Conservation (phyloP, 1,140 invertebrate genomes). For the Portunus trituberculatus region DNA sequence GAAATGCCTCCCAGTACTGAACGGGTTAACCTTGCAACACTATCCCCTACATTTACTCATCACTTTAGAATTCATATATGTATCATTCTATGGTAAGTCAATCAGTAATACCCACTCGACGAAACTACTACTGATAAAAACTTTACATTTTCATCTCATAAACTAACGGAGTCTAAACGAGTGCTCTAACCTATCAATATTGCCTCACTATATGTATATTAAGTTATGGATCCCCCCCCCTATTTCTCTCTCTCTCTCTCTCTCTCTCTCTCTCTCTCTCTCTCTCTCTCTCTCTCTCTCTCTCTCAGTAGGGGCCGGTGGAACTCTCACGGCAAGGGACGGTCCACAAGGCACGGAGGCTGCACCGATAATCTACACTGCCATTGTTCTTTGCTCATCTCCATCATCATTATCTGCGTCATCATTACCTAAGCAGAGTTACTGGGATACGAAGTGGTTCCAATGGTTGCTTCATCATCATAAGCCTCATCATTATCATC, state of each 20-base stretch:
- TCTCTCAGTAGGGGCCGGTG: not conserved
- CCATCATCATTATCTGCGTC: conserved; percentile 18
- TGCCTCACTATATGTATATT: no score
- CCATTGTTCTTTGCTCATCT: conserved; percentile 14
- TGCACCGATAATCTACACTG: conserved; percentile 15
- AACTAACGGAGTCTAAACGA: no score
- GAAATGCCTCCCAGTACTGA: no score
- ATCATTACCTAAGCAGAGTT: not conserved
- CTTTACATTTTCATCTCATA: no score
- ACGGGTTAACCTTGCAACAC: no score
- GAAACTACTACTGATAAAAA: no score
- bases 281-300: conserved; percentile 50
- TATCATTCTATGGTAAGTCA: no score
- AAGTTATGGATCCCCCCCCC: no score
- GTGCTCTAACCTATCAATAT: no score
- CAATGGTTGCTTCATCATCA: not conserved
- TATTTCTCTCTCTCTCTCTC: not conserved
- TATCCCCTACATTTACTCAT: no score
- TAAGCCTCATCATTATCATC: conserved; percentile 1
- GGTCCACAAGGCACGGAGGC: not conserved
- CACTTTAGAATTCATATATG: no score
- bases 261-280: conserved; percentile 50
- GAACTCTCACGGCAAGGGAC: not conserved
- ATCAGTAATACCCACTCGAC: no score
- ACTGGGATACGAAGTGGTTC: not conserved